Percentiles rank a stretch among this genome's conserved stretches.
These are phyloP conservation scores for Dallia pectoralis DNA, from an alignment of 2,797 vertebrate genomes.

Conservation along the genomic window DNA sequence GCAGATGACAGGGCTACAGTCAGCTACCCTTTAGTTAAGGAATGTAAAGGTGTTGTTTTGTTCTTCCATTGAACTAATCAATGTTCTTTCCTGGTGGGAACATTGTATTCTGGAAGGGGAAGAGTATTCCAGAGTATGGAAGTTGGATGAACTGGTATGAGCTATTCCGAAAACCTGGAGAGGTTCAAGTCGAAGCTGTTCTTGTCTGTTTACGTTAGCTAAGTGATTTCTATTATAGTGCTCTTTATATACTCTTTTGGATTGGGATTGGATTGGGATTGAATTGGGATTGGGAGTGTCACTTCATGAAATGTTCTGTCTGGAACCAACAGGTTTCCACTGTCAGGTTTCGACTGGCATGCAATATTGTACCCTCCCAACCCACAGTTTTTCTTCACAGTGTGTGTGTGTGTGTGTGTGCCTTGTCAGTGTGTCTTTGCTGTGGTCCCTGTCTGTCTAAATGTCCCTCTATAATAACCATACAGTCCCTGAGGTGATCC, in stretches of 20 bases:
- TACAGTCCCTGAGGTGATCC: constrained; percentile 36
- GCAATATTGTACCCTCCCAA: constrained; percentile 25
- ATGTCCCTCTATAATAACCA: not conserved
- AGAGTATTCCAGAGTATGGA: constrained; percentile 34
- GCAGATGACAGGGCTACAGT: constrained; percentile 39
- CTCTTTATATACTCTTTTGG: too few species aligned
- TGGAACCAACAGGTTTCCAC: constrained; percentile 41
- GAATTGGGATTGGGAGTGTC: too few species aligned
- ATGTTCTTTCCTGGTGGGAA: constrained; percentile 40
- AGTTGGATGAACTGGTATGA: constrained; percentile 29
- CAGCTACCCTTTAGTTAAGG: constrained; percentile 34
- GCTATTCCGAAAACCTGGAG: not conserved
- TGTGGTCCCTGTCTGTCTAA: constrained; percentile 27
- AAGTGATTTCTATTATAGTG: constrained; percentile 3
- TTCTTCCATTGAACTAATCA: constrained; percentile 33
- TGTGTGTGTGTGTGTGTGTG: constrained; percentile 11
- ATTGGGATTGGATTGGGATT: too few species aligned
- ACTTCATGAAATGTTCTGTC: constrained; percentile 43
- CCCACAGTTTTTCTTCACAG: constrained; percentile 37
- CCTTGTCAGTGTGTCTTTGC: constrained; percentile 41
- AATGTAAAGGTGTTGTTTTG: constrained; percentile 47
- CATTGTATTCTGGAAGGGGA: constrained; percentile 8
- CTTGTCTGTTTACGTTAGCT: not conserved
- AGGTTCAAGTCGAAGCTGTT: not conserved
- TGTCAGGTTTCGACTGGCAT: constrained; percentile 30